Evolutionary conservation across 2,888 invertebrate species (phyloP).

Genomic region (Frankliniella intonsa): DNA sequence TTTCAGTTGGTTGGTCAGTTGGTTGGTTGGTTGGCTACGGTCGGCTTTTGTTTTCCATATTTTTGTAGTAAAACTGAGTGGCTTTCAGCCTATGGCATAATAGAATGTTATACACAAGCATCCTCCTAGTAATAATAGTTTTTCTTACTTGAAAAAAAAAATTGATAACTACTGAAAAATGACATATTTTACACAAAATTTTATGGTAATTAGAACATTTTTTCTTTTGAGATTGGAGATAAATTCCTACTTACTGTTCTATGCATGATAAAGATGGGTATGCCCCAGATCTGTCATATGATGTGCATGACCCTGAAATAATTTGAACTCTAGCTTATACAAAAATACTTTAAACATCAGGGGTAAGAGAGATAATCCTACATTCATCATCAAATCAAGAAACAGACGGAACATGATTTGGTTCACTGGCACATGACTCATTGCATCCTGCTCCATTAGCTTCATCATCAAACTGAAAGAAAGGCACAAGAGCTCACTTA

Average conservation of each 20-base stretch:
- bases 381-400: neutral
- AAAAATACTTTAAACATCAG: slow-evolving; percentile 18
- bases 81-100: too few species aligned
- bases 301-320: neutral
- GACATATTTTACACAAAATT: too few species aligned
- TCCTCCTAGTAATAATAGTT: too few species aligned
- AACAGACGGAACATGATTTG: slow-evolving; percentile 22
- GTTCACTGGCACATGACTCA: slow-evolving; percentile 14
- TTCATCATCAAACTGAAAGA: neutral
- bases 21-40: too few species aligned
- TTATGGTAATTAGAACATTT: neutral
- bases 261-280: neutral
- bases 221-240: neutral
- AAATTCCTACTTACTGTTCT: neutral
- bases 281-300: neutral
- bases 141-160: too few species aligned
- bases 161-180: too few species aligned
- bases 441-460: slow-evolving; percentile 3
- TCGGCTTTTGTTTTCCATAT: too few species aligned
- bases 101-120: too few species aligned
- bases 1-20: too few species aligned
- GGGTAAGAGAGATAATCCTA: slow-evolving; percentile 9
- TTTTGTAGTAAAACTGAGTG: too few species aligned
- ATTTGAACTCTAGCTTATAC: slow-evolving; percentile 13
- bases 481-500: slow-evolving; percentile 13